These are phyloP conservation scores for Apeira syringaria DNA, from an alignment of 2,888 invertebrate genomes.

Conservation along the genomic window DNA sequence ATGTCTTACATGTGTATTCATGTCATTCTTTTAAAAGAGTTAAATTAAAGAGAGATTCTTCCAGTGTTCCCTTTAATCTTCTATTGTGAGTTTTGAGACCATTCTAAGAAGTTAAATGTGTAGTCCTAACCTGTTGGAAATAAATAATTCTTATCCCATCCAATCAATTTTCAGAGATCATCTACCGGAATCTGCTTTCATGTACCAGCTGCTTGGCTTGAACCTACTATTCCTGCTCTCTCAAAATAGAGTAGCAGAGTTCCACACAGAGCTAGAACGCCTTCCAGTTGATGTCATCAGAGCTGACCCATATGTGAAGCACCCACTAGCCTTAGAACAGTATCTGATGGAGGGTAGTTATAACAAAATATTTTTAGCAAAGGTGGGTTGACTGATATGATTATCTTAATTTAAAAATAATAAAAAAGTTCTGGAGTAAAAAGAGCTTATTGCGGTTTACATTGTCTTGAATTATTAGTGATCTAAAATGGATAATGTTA, in stretches of 20 bases:
- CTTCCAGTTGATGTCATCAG: constrained; percentile 96
- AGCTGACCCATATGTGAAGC: constrained; percentile 96
- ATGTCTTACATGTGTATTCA: too few species aligned
- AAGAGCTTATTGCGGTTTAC: too few species aligned
- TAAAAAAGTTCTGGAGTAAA: too few species aligned
- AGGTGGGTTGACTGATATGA: constrained; percentile 80
- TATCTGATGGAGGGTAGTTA: constrained; percentile 99
- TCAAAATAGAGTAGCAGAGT: constrained; percentile 98
- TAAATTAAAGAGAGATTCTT: too few species aligned
- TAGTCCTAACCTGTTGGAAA: too few species aligned
- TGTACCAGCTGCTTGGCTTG: constrained; percentile 96
- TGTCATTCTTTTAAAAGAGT: too few species aligned
- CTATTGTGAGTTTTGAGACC: too few species aligned
- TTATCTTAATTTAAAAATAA: too few species aligned
- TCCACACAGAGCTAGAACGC: constrained; percentile 98
- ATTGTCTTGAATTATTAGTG: too few species aligned
- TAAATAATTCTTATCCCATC: too few species aligned
- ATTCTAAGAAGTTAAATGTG: too few species aligned
- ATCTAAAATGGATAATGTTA: not conserved
- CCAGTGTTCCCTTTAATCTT: too few species aligned
- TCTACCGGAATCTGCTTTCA: constrained; percentile 95
- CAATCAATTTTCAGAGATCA: constrained; percentile 82
- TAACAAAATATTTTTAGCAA: constrained; percentile 97
- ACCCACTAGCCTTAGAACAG: constrained; percentile 98
- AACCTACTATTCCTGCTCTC: constrained; percentile 96